Percentiles rank a stretch among this genome's conserved stretches.
Conservation (phyloP, 92 coral and sea anemone species). For the Montipora capitata region DNA sequence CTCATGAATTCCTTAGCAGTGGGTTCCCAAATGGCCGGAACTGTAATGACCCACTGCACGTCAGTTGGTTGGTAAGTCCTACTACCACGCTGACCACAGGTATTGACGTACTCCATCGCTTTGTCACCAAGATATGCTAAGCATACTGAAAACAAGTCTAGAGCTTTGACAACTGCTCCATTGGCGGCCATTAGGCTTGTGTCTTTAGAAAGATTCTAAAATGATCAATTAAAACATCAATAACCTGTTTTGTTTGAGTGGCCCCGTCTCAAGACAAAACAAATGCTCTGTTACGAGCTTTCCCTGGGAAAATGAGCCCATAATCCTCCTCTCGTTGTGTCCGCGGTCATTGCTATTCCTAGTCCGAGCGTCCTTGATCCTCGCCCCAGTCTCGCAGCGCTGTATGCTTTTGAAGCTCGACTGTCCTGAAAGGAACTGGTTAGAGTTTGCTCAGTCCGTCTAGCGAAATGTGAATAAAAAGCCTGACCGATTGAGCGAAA, state of each 20-base stretch:
- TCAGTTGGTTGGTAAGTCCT: conserved; percentile 59
- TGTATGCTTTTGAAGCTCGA: too few species aligned
- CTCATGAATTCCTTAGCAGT: conserved; percentile 85
- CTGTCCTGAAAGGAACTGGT: too few species aligned
- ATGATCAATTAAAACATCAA: neutral
- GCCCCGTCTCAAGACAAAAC: conserved; percentile 3
- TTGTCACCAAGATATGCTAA: conserved; percentile 73
- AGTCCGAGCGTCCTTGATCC: too few species aligned
- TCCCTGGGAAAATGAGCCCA: conserved; percentile 11
- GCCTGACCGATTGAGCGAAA: too few species aligned
- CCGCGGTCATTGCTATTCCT: too few species aligned
- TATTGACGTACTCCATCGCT: conserved; percentile 80
- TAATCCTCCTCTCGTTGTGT: too few species aligned
- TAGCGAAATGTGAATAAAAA: too few species aligned
- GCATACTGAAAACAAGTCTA: conserved; percentile 81
- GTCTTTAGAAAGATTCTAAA: conserved; percentile 67
- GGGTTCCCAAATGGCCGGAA: conserved; percentile 90
- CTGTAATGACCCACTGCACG: conserved; percentile 85
- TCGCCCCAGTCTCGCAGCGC: too few species aligned
- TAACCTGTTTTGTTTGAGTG: too few species aligned
- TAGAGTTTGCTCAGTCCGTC: too few species aligned
- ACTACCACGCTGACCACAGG: conserved; percentile 38
- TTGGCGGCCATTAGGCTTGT: conserved; percentile 76
- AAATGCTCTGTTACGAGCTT: neutral
- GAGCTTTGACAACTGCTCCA: conserved; percentile 75